Evolutionary conservation across 2,113 vertebrate genomes (phyloP).

Genomic region (Prinia subflava): DNA sequence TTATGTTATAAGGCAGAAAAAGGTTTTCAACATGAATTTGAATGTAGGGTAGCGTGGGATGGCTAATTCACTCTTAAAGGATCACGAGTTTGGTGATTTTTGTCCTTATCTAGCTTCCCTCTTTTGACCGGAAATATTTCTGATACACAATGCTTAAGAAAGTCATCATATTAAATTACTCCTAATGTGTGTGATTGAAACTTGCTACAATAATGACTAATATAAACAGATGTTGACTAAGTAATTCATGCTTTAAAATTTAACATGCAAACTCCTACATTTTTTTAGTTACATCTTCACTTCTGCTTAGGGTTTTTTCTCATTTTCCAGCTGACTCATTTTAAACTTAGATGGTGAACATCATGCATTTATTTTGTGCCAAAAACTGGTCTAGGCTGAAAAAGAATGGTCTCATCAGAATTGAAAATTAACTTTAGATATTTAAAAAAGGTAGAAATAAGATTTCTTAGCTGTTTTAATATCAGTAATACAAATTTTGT

Average conservation of each 20-base stretch:
- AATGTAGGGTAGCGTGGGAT: background rate
- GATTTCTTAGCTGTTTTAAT: background rate
- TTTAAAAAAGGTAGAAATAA: background rate
- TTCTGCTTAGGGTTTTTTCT: background rate
- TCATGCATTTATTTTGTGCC: background rate
- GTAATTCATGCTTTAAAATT: background rate
- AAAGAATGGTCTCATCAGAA: background rate
- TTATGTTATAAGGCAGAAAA: background rate
- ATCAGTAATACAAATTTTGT: background rate
- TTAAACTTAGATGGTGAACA: background rate
- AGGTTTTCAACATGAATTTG: background rate
- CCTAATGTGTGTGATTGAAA: background rate
- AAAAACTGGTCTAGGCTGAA: background rate
- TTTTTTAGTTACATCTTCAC: background rate
- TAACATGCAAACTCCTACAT: background rate
- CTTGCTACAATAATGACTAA: background rate
- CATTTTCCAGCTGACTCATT: background rate
- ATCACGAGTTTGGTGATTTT: background rate
- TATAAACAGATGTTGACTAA: background rate
- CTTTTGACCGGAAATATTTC: background rate
- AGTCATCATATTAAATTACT: background rate
- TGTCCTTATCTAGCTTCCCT: background rate
- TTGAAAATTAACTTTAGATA: background rate
- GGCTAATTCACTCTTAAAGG: background rate
- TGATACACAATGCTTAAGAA: background rate